Conservation (phyloP, 1,140 invertebrate genomes). For the Onthophagus taurus region DNA sequence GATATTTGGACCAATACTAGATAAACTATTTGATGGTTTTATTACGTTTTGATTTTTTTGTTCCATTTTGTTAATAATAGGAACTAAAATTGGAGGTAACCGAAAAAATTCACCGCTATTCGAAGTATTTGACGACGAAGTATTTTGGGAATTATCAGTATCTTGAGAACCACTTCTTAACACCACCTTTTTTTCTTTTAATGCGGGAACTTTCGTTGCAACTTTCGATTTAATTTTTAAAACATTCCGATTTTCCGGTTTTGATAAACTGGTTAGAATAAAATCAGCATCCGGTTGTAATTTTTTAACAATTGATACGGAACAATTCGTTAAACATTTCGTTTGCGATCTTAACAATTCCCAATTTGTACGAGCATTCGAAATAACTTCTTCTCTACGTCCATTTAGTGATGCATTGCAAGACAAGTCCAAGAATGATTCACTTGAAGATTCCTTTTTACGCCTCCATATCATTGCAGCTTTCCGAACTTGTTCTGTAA, state of each 20-base stretch:
- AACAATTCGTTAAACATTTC: slow-evolving; percentile 36
- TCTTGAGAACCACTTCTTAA: slow-evolving; percentile 46
- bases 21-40: slow-evolving; percentile 40
- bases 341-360: slow-evolving; percentile 62
- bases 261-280: slow-evolving; percentile 28
- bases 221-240: slow-evolving; percentile 12
- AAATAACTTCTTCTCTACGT: slow-evolving; percentile 64
- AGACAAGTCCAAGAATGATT: slow-evolving; percentile 55
- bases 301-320: slow-evolving; percentile 26
- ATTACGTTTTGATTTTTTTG: slow-evolving; percentile 17
- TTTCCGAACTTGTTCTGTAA: slow-evolving; percentile 61
- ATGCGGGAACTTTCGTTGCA: slow-evolving; percentile 23
- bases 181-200: slow-evolving; percentile 28
- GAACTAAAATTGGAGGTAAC: slow-evolving; percentile 59
- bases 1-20: slow-evolving; percentile 54
- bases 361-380: slow-evolving; percentile 73
- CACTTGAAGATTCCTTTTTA: slow-evolving; percentile 61
- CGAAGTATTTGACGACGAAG: slow-evolving; percentile 37
- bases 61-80: slow-evolving; percentile 41
- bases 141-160: slow-evolving; percentile 43
- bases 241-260: slow-evolving; percentile 14
- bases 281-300: slow-evolving; percentile 32
- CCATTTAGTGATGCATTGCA: slow-evolving; percentile 55
- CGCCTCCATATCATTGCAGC: slow-evolving; percentile 65
- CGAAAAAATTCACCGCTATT: slow-evolving; percentile 45